A percentile compares a stretch with the other conserved stretches of the same genome.
These are phyloP conservation scores for Paramuricea clavata DNA, from an alignment of 92 coral and sea anemone genomes.

Conservation along the genomic window DNA sequence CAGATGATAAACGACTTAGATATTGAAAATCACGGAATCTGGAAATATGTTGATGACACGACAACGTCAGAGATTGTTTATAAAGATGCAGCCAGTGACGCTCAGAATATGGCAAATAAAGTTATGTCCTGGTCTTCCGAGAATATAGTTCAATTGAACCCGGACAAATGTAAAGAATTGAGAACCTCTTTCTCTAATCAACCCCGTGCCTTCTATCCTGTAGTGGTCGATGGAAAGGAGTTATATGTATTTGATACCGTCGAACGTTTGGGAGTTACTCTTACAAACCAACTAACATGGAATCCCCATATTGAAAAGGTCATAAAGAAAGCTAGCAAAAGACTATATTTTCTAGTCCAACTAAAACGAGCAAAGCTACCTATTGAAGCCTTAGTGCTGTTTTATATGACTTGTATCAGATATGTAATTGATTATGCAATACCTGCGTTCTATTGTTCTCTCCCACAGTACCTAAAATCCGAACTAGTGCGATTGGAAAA, in stretches of 20 bases:
- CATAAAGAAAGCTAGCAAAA: conserved; percentile 1
- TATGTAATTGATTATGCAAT: not conserved
- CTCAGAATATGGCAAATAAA: not conserved
- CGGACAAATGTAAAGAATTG: conserved; percentile 11
- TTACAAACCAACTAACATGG: conserved; percentile 1
- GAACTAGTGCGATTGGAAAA: not conserved
- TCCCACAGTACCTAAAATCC: not conserved
- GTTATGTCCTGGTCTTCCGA: conserved; percentile 26
- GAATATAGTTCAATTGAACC: conserved; percentile 31
- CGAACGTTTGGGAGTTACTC: conserved; percentile 8
- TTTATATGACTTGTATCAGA: not conserved
- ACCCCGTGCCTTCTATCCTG: conserved; percentile 14
- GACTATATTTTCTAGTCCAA: not conserved
- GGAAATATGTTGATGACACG: not conserved
- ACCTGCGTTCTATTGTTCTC: not conserved
- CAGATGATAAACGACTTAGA: not conserved
- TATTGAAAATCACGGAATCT: not conserved
- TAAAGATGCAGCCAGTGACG: not conserved
- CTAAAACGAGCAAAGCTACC: not conserved
- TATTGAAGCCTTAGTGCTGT: not conserved
- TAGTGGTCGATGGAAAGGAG: conserved; percentile 41
- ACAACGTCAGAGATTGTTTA: not conserved
- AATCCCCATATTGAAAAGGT: not conserved
- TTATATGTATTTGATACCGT: conserved; percentile 15
- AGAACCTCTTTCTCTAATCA: not conserved